phyloP scores from a whole-genome alignment of 2,797 vertebrate genomes.

The Lagocephalus sceleratus region DNA sequence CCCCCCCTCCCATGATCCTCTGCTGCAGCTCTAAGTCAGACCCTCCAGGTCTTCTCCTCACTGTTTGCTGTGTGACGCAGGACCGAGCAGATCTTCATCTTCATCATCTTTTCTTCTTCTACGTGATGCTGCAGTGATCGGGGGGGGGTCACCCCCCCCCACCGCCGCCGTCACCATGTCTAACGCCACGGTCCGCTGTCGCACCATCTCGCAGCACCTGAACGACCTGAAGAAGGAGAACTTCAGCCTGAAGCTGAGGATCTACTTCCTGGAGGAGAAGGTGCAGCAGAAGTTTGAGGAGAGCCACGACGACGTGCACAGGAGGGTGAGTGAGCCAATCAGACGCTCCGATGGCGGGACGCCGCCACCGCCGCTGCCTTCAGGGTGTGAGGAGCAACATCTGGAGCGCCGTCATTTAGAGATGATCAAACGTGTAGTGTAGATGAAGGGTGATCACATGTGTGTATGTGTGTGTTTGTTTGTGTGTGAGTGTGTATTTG shows the following conservation, averaged over 20 bases:
- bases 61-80: slow-evolving; percentile 13
- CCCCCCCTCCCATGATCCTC: slow-evolving; percentile 29
- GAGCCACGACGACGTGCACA: slow-evolving; percentile 85
- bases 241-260: slow-evolving; percentile 97
- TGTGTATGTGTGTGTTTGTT: too few relatives aligned
- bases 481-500: too few relatives aligned
- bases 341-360: neutral
- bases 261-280: slow-evolving; percentile 97
- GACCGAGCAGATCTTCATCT: slow-evolving; percentile 1
- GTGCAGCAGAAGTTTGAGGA: slow-evolving; percentile 91
- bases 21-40: neutral
- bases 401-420: too few relatives aligned
- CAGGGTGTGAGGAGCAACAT: too few relatives aligned
- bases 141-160: slow-evolving; percentile 32
- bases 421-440: too few relatives aligned
- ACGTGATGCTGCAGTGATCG: slow-evolving; percentile 20
- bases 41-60: neutral
- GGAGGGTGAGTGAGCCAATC: slow-evolving; percentile 77
- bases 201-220: slow-evolving; percentile 96
- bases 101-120: neutral
- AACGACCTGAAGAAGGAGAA: slow-evolving; percentile 99
- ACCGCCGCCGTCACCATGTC: slow-evolving; percentile 74
- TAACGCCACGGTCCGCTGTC: slow-evolving; percentile 85
- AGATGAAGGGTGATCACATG: too few relatives aligned
- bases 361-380: too few relatives aligned